These are phyloP conservation scores for Petrophora chlorosata DNA, from an alignment of 2,888 invertebrate genomes.

Conservation along the genomic window DNA sequence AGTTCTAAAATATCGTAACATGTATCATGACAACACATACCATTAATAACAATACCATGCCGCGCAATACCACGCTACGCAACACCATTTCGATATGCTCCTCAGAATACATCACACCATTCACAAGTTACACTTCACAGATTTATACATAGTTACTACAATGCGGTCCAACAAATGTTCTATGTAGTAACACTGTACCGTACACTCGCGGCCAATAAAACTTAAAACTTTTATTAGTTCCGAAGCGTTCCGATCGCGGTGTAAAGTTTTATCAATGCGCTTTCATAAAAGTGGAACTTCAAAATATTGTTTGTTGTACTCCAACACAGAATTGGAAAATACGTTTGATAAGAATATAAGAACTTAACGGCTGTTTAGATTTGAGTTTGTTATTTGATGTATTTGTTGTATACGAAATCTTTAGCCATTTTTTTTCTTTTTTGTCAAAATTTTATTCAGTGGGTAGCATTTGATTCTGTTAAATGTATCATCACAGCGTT, in stretches of 20 bases:
- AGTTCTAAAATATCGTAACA: too few relatives aligned
- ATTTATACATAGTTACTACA: conserved; percentile 3
- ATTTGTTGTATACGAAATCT: too few relatives aligned
- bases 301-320: conserved; percentile 38
- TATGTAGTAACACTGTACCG: conserved; percentile 22
- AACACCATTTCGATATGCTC: too few relatives aligned
- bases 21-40: too few relatives aligned
- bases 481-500: too few relatives aligned
- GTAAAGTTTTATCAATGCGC: conserved; percentile 41
- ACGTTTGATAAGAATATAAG: conserved; percentile 31
- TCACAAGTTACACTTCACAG: background rate
- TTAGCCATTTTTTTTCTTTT: too few relatives aligned
- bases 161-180: conserved; percentile 3
- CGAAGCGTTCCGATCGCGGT: conserved; percentile 41
- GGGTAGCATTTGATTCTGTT: too few relatives aligned
- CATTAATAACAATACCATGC: too few relatives aligned
- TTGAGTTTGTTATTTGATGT: background rate
- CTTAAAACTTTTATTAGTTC: conserved; percentile 52
- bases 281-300: conserved; percentile 46
- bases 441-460: too few relatives aligned
- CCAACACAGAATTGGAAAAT: conserved; percentile 24
- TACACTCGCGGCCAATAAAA: conserved; percentile 54
- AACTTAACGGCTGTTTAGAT: background rate
- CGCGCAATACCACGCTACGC: too few relatives aligned
- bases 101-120: too few relatives aligned